phyloP scores from a whole-genome alignment of 30 jellyfish, hydroid and myxozoan species.

The Calvadosia cruxmelitensis region DNA sequence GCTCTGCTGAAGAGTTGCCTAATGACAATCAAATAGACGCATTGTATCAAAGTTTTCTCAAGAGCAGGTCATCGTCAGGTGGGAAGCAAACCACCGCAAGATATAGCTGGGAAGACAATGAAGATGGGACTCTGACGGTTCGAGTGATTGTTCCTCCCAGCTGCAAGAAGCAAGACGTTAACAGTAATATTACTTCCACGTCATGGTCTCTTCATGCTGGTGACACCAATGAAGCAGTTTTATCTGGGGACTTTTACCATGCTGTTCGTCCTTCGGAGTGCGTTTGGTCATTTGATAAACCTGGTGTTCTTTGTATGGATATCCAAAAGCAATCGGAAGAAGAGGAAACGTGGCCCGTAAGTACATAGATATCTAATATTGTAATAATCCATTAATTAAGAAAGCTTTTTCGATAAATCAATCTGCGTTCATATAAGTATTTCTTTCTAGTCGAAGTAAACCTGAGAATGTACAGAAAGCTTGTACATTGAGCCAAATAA shows the following conservation, averaged over 20 bases:
- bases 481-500: too few species aligned
- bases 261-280: slow-evolving; percentile 44
- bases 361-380: too few species aligned
- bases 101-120: slow-evolving; percentile 70
- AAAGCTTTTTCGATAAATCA: too few species aligned
- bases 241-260: slow-evolving; percentile 51
- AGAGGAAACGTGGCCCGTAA: slow-evolving; percentile 54
- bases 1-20: slow-evolving; percentile 8
- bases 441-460: too few species aligned
- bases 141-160: slow-evolving; percentile 46
- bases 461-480: too few species aligned
- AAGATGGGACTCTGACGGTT: slow-evolving; percentile 56
- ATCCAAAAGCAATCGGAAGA: slow-evolving; percentile 35
- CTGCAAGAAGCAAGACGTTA: slow-evolving; percentile 21
- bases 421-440: too few species aligned
- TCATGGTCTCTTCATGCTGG: slow-evolving; percentile 54
- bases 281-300: slow-evolving; percentile 76
- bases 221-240: slow-evolving; percentile 31
- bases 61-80: slow-evolving; percentile 19
- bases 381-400: too few species aligned
- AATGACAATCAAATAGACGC: slow-evolving; percentile 36
- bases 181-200: slow-evolving; percentile 31
- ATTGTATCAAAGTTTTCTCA: slow-evolving; percentile 41
- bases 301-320: slow-evolving; percentile 84
- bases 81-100: slow-evolving; percentile 58